A percentile compares a stretch with the other conserved stretches of the same genome.
phyloP scores from a whole-genome alignment of 1,140 invertebrate species.

The Panonychus citri region DNA sequence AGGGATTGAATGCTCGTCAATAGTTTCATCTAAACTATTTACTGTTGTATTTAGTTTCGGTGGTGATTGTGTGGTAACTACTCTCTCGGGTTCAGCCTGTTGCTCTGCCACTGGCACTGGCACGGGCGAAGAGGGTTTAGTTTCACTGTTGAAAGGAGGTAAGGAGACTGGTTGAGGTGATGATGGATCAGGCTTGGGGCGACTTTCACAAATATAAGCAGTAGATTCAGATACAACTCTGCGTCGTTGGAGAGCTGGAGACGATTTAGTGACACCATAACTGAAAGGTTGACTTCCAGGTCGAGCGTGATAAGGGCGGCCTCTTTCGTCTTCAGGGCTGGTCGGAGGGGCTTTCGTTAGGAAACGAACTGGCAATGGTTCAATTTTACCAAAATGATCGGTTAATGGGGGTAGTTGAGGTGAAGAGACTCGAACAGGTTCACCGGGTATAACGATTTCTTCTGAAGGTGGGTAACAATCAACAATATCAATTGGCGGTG shows the following conservation, averaged over 20 bases:
- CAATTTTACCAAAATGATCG: background rate
- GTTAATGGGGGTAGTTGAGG: background rate
- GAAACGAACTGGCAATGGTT: background rate
- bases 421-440: background rate
- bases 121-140: too few species aligned
- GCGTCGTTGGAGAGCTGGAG: constrained; percentile 12
- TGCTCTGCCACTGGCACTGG: too few species aligned
- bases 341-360: constrained; percentile 2
- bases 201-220: constrained; percentile 2
- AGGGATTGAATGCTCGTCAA: background rate
- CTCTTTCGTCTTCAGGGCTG: constrained; percentile 14
- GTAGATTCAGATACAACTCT: constrained; percentile 21
- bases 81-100: background rate
- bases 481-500: background rate
- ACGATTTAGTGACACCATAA: constrained; percentile 26
- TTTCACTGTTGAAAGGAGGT: too few species aligned
- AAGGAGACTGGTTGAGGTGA: background rate
- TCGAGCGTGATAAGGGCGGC: constrained; percentile 51
- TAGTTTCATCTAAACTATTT: background rate
- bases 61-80: background rate
- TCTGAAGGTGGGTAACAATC: background rate
- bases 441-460: background rate
- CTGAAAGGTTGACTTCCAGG: constrained; percentile 54
- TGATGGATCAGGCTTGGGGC: background rate
- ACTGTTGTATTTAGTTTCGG: background rate